These are phyloP conservation scores for Casuarius casuarius DNA, from an alignment of 2,113 vertebrate species.

Conservation along the genomic window DNA sequence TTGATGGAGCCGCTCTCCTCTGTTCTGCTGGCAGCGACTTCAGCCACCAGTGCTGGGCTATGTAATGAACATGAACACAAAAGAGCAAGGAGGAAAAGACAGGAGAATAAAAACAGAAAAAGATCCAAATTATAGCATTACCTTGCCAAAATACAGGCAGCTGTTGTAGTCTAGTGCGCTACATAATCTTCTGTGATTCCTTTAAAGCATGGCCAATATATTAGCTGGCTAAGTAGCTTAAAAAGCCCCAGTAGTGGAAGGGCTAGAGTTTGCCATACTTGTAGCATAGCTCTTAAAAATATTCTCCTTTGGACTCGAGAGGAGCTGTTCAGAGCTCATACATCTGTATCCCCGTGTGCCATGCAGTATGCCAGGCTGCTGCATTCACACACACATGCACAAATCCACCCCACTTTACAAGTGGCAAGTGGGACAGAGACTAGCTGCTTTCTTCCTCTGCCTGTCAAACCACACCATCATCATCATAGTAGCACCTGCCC, in stretches of 20 bases:
- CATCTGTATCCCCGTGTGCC: neutral
- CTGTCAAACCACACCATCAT: neutral
- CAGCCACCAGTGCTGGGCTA: neutral
- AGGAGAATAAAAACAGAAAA: neutral
- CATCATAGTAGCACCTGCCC: neutral
- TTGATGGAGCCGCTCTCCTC: neutral
- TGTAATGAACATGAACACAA: neutral
- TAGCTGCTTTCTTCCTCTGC: neutral
- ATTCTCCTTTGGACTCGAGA: neutral
- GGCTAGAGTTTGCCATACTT: neutral
- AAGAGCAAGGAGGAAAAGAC: neutral
- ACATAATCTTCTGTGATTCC: neutral
- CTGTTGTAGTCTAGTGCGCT: neutral
- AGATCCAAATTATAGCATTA: neutral
- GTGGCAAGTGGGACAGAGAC: neutral
- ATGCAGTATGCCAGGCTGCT: neutral
- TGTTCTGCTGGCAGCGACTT: accelerated
- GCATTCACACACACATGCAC: no score
- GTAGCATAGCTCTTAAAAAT: neutral
- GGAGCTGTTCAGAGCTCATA: neutral
- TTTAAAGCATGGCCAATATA: neutral
- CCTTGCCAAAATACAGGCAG: neutral
- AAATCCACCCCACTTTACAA: neutral
- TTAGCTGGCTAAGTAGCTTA: neutral
- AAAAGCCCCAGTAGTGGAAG: neutral